These are phyloP conservation scores for Cecidostiba fungosa DNA, from an alignment of 2,888 invertebrate genomes.

Conservation along the genomic window DNA sequence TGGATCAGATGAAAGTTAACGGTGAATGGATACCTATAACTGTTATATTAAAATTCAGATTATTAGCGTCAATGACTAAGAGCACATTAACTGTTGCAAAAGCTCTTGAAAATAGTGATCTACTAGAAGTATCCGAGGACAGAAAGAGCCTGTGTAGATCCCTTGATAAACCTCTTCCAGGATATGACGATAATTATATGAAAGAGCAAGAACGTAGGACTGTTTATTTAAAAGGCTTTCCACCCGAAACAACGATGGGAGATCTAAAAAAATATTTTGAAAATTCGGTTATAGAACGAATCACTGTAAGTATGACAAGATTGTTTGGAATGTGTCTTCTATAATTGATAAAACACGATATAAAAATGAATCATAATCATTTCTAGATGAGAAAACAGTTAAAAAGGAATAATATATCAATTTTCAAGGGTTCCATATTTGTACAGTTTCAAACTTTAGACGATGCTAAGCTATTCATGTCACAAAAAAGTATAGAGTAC, in stretches of 20 bases:
- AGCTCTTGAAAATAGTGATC: slow-evolving; percentile 88
- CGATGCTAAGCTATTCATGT: slow-evolving; percentile 89
- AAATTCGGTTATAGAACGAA: slow-evolving; percentile 80
- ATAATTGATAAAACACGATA: neutral
- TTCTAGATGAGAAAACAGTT: slow-evolving; percentile 82
- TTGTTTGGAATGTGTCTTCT: neutral
- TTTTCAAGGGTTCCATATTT: slow-evolving; percentile 96
- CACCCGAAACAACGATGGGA: slow-evolving; percentile 85
- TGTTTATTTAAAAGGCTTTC: slow-evolving; percentile 95
- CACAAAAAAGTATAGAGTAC: slow-evolving; percentile 85
- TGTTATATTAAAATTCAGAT: slow-evolving; percentile 93
- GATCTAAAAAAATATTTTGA: slow-evolving; percentile 88
- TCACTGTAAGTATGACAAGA: slow-evolving; percentile 74
- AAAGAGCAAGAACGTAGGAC: slow-evolving; percentile 89
- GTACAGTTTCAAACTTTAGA: slow-evolving; percentile 91
- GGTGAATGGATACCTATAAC: slow-evolving; percentile 90
- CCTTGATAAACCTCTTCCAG: slow-evolving; percentile 89
- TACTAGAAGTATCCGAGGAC: slow-evolving; percentile 85
- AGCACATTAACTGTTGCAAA: slow-evolving; percentile 87
- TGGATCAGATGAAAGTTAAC: no score
- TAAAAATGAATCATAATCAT: slow-evolving; percentile 24
- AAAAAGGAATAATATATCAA: slow-evolving; percentile 83
- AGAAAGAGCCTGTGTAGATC: slow-evolving; percentile 88
- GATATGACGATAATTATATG: slow-evolving; percentile 90
- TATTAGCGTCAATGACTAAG: slow-evolving; percentile 87